Conservation (phyloP, 2,797 vertebrate species). For the Ammospiza maritima region DNA sequence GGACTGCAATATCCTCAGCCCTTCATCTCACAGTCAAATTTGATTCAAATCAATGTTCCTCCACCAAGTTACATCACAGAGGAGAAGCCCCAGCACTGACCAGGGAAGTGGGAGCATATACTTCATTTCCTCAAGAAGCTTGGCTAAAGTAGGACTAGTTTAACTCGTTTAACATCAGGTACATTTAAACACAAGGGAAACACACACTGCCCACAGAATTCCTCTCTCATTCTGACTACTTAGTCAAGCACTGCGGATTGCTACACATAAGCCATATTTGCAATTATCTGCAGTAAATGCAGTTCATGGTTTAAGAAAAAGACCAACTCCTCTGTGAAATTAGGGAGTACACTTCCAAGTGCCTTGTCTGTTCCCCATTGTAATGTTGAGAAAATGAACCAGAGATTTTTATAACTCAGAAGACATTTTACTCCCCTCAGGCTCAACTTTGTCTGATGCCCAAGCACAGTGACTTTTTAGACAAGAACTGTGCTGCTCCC, state of each 20-base stretch:
- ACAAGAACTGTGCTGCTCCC: not conserved
- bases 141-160: not conserved
- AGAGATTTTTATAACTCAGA: not conserved
- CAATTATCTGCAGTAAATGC: not conserved
- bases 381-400: not conserved
- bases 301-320: not conserved
- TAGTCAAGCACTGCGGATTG: not conserved
- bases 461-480: not conserved
- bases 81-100: not conserved
- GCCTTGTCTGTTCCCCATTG: not conserved
- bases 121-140: not conserved
- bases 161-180: not conserved
- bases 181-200: not conserved
- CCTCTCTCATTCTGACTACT: not conserved
- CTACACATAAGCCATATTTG: not conserved
- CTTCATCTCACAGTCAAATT: conserved; percentile 26
- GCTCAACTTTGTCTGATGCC: not conserved
- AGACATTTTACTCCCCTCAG: not conserved
- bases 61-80: not conserved
- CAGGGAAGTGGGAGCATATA: not conserved
- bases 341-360: not conserved
- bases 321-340: not conserved
- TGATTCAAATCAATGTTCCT: not conserved
- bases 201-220: not conserved
- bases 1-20: not conserved